These are phyloP conservation scores for Deilephila porcellus DNA, from an alignment of 2,888 invertebrate species.

Conservation along the genomic window DNA sequence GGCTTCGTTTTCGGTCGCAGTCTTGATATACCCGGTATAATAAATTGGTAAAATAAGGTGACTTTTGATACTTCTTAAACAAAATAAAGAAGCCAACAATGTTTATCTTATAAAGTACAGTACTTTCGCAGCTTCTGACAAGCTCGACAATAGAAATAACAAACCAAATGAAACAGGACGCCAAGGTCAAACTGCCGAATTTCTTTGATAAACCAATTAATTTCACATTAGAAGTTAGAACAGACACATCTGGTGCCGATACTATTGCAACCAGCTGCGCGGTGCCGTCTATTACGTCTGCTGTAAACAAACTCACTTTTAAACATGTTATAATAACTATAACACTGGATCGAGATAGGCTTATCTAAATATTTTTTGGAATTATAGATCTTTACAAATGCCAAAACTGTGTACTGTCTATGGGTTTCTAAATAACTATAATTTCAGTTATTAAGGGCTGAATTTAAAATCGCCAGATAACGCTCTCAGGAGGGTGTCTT, in stretches of 20 bases:
- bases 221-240: slow-evolving; percentile 2
- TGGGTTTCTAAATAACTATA: no score
- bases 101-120: no score
- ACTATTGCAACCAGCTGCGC: slow-evolving; percentile 16
- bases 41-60: no score
- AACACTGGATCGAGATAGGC: background rate
- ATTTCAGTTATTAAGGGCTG: no score
- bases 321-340: background rate
- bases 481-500: no score
- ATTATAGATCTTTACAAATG: no score
- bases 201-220: slow-evolving; percentile 6
- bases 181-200: background rate
- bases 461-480: no score
- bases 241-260: slow-evolving; percentile 10
- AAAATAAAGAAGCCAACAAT: no score
- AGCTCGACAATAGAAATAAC: background rate
- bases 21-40: no score
- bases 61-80: no score
- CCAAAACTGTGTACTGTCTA: no score
- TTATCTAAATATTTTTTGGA: background rate
- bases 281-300: background rate
- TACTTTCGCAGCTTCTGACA: background rate
- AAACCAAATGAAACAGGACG: background rate
- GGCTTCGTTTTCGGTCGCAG: no score
- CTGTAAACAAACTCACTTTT: slow-evolving; percentile 14